Base-by-base conservation (phyloP, 2,113 vertebrate species). In the Pao palembangensis region DNA sequence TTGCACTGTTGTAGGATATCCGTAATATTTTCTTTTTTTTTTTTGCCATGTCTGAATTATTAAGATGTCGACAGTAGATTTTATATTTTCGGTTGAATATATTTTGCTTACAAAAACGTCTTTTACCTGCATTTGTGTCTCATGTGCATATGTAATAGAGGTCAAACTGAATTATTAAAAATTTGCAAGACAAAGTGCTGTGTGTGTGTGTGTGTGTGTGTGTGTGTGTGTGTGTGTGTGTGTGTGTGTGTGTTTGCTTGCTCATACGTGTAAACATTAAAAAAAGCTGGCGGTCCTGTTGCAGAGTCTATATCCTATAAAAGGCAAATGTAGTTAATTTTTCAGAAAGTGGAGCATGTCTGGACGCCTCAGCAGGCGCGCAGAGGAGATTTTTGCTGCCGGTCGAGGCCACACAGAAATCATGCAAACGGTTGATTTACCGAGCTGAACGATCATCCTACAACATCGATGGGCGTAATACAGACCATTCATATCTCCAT, bases 181-280 rank as follows among this genome's bases (percentile, higher is more conserved):
- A 75, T 61, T 76, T 74, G 75, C 65, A 77, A 81, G 63, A 75
- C 76, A 85, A 81, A 76, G 56, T 71, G 57, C 47, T 31, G 47
- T 25, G 58, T 25, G 61, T 19, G 43, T 13, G 59, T 17, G 44
- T 18, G 56, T 20, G 46, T 19, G 58, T 42, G 48, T 20, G 59
- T n/a, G 55, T 23, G 21, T 23, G 21, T 23, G 14, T 25, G 55
- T 42, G 46, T 31, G 58, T 34, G 61, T 23, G 49, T 10, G 55
- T 17, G 51, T 20, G 59, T 19, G 49, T 23, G 60, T 18, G 56
- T 20, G 41, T 19, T 69, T 25, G 64, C 51, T 58, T 60, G 63
- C 59, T 21, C 34, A 51, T 49, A 20, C 19, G 64, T 60, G 46
- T 28, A 18, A 57, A 69, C 51, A 50, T 66, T 63, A 60, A 55